These are phyloP conservation scores for Pinna nobilis DNA, from an alignment of 1,140 invertebrate species.

Conservation along the genomic window DNA sequence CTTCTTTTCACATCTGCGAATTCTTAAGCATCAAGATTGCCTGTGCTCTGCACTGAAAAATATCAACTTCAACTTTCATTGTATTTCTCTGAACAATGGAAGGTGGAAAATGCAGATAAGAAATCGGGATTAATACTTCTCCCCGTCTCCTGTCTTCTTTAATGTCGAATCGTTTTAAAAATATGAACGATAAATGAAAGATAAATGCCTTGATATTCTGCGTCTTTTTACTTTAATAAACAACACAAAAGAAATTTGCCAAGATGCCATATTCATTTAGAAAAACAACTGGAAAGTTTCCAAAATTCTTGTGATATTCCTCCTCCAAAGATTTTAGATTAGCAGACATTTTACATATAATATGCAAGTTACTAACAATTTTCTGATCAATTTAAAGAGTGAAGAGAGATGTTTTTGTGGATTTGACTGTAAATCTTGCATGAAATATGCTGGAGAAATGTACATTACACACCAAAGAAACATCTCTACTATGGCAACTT, in stretches of 20 bases:
- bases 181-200: conserved; percentile 20
- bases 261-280: conserved; percentile 32
- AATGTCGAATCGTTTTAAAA: conserved; percentile 28
- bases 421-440: no score
- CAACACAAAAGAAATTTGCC: conserved; percentile 32
- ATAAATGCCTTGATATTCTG: conserved; percentile 10
- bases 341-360: conserved; percentile 19
- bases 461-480: no score
- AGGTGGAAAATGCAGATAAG: background rate
- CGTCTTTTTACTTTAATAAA: conserved; percentile 28
- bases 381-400: conserved; percentile 27
- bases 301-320: background rate
- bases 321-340: conserved; percentile 11
- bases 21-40: conserved; percentile 17
- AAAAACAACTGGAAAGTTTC: conserved; percentile 15
- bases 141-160: conserved; percentile 7
- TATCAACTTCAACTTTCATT: conserved; percentile 30
- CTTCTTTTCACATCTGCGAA: conserved; percentile 26
- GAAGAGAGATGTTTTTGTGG: no score
- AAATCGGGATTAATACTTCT: conserved; percentile 1
- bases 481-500: no score
- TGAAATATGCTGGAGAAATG: no score
- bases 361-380: conserved; percentile 7
- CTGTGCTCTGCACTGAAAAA: conserved; percentile 16
- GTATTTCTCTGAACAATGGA: conserved; percentile 14